A percentile compares a stretch with the other conserved stretches of the same genome.
phyloP scores from a whole-genome alignment of 2,888 invertebrate species.

The Tiphia femorata region DNA sequence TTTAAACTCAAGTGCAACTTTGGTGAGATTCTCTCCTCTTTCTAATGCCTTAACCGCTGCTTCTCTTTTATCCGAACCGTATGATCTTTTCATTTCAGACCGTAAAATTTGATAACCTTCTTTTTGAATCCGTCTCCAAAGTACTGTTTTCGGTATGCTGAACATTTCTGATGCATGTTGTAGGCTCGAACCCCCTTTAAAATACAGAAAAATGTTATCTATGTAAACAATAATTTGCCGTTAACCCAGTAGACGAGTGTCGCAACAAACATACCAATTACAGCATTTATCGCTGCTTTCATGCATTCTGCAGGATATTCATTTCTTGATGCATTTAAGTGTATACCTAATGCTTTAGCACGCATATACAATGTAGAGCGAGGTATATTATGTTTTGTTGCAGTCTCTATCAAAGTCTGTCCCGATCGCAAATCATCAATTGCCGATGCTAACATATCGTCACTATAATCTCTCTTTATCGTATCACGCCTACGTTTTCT shows the following conservation, averaged over 20 bases:
- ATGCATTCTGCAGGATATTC: conserved; percentile 67
- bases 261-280: conserved; percentile 58
- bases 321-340: conserved; percentile 62
- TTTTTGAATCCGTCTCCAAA: conserved; percentile 69
- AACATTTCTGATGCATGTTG: conserved; percentile 67
- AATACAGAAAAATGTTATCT: background rate
- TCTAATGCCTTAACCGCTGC: conserved; percentile 67
- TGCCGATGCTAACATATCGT: conserved; percentile 64
- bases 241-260: background rate
- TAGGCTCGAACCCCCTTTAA: conserved; percentile 65
- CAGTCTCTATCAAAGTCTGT: conserved; percentile 64
- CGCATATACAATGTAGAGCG: conserved; percentile 68
- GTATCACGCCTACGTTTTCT: conserved; percentile 54
- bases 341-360: conserved; percentile 64
- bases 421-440: conserved; percentile 65
- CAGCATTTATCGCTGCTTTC: conserved; percentile 66
- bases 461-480: conserved; percentile 60
- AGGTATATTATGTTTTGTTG: conserved; percentile 65
- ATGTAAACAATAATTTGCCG: background rate
- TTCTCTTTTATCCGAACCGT: conserved; percentile 62
- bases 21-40: conserved; percentile 67
- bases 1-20: conserved; percentile 66
- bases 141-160: conserved; percentile 69
- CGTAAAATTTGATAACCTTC: conserved; percentile 60
- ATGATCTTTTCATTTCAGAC: conserved; percentile 57